phyloP scores from a whole-genome alignment of 2,797 vertebrate genomes.

The Thunnus albacares region DNA sequence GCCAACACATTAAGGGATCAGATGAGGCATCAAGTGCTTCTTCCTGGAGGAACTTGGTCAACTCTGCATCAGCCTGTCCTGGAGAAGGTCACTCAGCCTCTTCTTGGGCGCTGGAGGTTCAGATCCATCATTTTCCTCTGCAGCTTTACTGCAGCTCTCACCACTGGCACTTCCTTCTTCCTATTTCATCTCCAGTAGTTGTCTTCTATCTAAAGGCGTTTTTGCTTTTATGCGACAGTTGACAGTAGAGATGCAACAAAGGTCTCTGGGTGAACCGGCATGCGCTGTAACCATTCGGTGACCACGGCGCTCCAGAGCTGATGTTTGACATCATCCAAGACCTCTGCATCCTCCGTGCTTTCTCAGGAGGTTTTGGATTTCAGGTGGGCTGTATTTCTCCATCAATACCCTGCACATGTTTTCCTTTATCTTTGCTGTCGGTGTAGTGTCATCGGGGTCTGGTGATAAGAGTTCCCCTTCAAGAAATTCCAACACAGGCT shows the following conservation, averaged over 20 bases:
- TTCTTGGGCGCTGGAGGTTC: neutral
- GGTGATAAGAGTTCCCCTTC: constrained; percentile 26
- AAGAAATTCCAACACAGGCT: constrained; percentile 47
- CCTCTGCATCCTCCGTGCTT: constrained; percentile 16
- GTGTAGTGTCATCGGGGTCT: constrained; percentile 26
- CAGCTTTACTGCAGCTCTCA: constrained; percentile 1
- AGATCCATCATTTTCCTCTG: neutral
- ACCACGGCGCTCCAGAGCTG: constrained; percentile 8
- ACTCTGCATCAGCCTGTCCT: constrained; percentile 45
- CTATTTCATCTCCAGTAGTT: constrained; percentile 17
- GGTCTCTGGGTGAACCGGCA: no score
- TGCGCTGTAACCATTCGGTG: no score
- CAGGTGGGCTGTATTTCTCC: constrained; percentile 30
- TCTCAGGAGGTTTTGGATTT: constrained; percentile 33
- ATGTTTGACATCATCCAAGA: constrained; percentile 28
- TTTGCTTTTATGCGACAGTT: no score
- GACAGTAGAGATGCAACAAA: no score
- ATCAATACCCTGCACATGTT: constrained; percentile 18
- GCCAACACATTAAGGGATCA: constrained; percentile 53
- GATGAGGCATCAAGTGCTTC: constrained; percentile 24
- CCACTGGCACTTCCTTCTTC: neutral
- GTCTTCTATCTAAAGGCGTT: neutral
- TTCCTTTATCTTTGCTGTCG: constrained; percentile 24
- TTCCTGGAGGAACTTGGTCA: constrained; percentile 38
- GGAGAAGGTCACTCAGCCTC: constrained; percentile 21